Conservation (phyloP, 2,888 invertebrate species). For the Stramonita haemastoma region DNA sequence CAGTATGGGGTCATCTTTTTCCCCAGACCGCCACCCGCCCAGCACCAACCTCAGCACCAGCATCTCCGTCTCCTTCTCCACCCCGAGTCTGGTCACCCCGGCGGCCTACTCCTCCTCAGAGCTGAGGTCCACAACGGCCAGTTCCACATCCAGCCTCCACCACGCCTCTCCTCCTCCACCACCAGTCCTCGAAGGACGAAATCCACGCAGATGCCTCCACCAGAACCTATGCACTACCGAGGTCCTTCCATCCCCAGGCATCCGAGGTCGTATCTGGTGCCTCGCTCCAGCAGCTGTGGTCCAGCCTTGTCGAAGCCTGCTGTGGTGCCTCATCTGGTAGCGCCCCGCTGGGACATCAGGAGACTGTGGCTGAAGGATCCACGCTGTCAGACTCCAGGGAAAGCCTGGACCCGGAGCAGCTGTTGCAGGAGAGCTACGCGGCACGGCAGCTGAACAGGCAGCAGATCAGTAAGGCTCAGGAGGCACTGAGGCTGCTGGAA, state of each 20-base stretch:
- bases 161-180: no score
- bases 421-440: conserved; percentile 61
- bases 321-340: background rate
- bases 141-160: conserved; percentile 2
- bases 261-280: background rate
- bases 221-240: background rate
- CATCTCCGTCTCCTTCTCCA: background rate
- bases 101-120: background rate
- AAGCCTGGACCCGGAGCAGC: conserved; percentile 55
- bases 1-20: conserved; percentile 33
- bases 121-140: background rate
- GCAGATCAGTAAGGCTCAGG: conserved; percentile 58
- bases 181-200: background rate
- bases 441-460: conserved; percentile 56
- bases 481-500: conserved; percentile 50
- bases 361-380: background rate
- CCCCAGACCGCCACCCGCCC: conserved; percentile 23
- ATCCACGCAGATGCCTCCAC: background rate
- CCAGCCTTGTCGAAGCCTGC: background rate
- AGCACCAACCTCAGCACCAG: background rate
- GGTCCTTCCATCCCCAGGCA: background rate
- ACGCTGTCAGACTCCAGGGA: background rate
- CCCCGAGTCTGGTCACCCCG: background rate
- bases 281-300: conserved; percentile 34
- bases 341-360: background rate